Conservation (phyloP, 2,888 invertebrate genomes). For the Deroplatys truncata region DNA sequence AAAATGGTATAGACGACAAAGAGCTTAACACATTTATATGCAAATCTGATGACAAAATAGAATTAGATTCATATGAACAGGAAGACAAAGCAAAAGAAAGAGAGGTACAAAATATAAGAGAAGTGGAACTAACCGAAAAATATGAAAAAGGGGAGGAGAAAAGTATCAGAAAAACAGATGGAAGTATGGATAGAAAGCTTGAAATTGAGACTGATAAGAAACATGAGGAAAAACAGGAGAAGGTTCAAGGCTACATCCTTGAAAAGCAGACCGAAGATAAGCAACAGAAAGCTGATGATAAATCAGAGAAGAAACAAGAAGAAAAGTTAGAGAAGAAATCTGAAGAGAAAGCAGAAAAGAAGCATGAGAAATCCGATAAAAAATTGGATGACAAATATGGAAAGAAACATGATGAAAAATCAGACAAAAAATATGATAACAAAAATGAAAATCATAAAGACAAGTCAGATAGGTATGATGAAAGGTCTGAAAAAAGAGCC, state of each 20-base stretch:
- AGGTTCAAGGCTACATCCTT: background rate
- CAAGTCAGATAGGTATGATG: conserved; percentile 3
- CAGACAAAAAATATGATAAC: background rate
- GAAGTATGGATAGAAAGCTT: background rate
- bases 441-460: background rate
- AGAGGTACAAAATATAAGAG: background rate
- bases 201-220: background rate
- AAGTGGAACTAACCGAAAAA: background rate
- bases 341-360: background rate
- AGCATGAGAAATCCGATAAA: background rate
- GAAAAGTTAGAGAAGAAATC: background rate
- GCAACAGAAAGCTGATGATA: background rate
- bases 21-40: background rate
- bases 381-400: conserved; percentile 26
- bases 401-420: conserved; percentile 21
- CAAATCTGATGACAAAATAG: background rate
- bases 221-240: background rate
- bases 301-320: background rate
- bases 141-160: conserved; percentile 17
- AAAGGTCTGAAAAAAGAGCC: background rate
- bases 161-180: background rate
- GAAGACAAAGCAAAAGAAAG: background rate
- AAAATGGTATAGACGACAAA: background rate
- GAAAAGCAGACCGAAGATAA: background rate
- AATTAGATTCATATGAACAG: background rate